Evolutionary conservation across 2,888 invertebrate genomes (phyloP).

Genomic region (Dyspetes luteomarginatus): DNA sequence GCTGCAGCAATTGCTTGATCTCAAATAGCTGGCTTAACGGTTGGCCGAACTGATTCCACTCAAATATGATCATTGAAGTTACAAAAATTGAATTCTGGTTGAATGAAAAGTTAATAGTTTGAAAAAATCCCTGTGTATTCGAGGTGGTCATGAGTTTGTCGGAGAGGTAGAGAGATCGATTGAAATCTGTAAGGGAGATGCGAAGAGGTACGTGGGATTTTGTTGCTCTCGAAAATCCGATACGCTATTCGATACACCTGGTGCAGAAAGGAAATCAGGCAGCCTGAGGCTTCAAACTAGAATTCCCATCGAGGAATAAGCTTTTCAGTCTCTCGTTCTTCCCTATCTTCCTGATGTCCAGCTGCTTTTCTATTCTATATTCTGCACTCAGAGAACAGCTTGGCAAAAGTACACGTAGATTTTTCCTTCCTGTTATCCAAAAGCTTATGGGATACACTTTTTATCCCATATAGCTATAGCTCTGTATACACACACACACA

Average conservation of each 20-base stretch:
- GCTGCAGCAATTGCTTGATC: no score
- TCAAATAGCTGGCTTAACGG: no score
- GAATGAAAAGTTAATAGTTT: no score
- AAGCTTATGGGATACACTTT: constrained; percentile 18
- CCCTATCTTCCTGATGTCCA: not conserved
- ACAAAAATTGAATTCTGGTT: no score
- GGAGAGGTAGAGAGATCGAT: constrained; percentile 8
- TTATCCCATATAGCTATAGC: not conserved
- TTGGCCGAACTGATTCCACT: no score
- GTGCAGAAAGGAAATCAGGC: not conserved
- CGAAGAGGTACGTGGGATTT: not conserved
- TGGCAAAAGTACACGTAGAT: constrained; percentile 26
- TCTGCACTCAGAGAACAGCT: constrained; percentile 26
- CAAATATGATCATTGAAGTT: no score
- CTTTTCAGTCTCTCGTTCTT: constrained; percentile 17
- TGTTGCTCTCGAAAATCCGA: constrained; percentile 44
- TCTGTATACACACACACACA: not conserved
- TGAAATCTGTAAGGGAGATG: constrained; percentile 2
- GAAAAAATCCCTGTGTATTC: no score
- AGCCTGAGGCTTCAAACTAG: not conserved
- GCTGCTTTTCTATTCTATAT: constrained; percentile 11
- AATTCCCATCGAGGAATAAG: constrained; percentile 42
- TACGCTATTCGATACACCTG: constrained; percentile 47
- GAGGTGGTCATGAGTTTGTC: no score
- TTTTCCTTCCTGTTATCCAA: constrained; percentile 23